These are phyloP conservation scores for Morinoia aosen DNA, from an alignment of 2,888 invertebrate genomes.

Conservation along the genomic window DNA sequence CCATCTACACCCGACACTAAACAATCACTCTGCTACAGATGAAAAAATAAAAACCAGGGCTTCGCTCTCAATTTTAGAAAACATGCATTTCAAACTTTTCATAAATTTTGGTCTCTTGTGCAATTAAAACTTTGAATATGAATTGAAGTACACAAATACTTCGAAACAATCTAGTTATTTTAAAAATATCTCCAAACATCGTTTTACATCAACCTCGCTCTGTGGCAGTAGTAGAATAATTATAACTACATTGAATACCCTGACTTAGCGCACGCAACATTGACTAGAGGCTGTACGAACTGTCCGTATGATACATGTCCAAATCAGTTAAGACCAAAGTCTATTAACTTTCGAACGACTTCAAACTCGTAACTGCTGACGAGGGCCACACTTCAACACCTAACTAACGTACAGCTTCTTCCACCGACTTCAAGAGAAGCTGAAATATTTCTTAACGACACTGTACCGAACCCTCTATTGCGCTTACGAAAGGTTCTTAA, in stretches of 20 bases:
- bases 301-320: neutral
- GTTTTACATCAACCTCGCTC: too few relatives aligned
- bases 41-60: neutral
- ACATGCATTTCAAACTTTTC: neutral
- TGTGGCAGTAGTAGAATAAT: too few relatives aligned
- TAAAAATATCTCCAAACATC: too few relatives aligned
- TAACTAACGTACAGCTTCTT: neutral
- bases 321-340: neutral
- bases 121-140: neutral
- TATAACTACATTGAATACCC: neutral
- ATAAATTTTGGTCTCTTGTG: neutral
- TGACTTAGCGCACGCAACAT: neutral
- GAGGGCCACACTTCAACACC: neutral
- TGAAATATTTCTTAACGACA: neutral
- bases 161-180: neutral
- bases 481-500: neutral
- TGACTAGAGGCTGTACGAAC: neutral
- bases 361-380: neutral
- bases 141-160: neutral
- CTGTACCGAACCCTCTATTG: neutral
- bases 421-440: neutral
- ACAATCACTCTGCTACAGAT: too few relatives aligned
- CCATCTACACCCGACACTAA: too few relatives aligned
- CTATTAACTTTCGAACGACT: neutral
- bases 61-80: neutral